Base-by-base conservation (phyloP, 2,797 vertebrate genomes). In the Corythornis leucogaster region DNA sequence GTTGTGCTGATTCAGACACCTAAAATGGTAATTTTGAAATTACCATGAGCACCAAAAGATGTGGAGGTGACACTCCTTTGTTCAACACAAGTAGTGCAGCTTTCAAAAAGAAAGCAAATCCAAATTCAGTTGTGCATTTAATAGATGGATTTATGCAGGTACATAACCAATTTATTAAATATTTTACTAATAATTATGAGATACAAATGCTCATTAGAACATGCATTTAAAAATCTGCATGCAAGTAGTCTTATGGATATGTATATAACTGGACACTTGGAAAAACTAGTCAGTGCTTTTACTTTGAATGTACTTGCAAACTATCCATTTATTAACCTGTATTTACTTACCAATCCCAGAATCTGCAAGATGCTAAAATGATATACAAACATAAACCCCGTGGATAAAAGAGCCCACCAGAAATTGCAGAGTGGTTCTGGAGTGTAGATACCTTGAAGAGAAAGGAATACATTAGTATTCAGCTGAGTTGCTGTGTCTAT, bases 371-470 rank as follows among this genome's bases (percentile, higher is more conserved):
- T 96, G 95, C 98, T 96, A 90, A 99, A 99, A 95, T 99, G 99
- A 93, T 99, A 99, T 80, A 99, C 98, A 97, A 99, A 99, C 96
- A 99, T 99, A 94, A 99, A 98, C 79, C 99, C 99, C 3, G 98
- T 99, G 89, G 99, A 98, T 66, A 99, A 97, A 92, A 99, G 97
- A 12, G 99, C 99, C 99, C 99, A 99, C 98, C 98, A 99, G 98
- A 99, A 99, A 97, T 99, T 98, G 94, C 97, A 94, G 87, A 99
- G 96, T 4, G 99, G 98, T 96, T 99, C 99, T 12, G 99, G 98
- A 87, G 98, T 99, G 96, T 99, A 99, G 85, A 98, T 98, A 87
- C 99, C 99, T 99, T 96, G 81, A 90, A 94, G 78, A 97, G 75
- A 87, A 90, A 93, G 87, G 82, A 94, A 88, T 33, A 80, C 42